Base-by-base conservation (phyloP, 2,888 invertebrate genomes). In the Ceratothoa steindachneri region DNA sequence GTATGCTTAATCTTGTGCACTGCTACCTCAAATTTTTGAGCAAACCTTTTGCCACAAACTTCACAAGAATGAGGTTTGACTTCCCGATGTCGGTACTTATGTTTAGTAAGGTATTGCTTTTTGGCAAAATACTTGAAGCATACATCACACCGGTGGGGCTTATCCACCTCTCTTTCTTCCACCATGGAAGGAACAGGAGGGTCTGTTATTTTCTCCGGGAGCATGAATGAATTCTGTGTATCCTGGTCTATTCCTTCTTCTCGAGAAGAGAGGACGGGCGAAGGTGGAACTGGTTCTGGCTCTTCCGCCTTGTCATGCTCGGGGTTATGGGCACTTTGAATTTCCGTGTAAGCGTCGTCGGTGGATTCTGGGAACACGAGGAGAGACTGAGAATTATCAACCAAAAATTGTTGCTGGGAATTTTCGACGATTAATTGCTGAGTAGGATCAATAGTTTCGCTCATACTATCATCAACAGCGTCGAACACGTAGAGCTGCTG, bases 1-100 rank as follows among this genome's bases (percentile, higher is more conserved):
- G 80, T 76, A 52, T 80, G 80, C 30, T 79, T 77, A 19, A 80
- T 77, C 65, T 79, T 79, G 69, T 79, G 79, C 15, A 79, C 79
- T 2, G 75, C 77, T 27, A 80, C 75, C 31, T 80, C 80, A 73
- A 77, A 80, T 74, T 80, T 80, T 68, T 80, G 80, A 24, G 75
- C 75, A 65, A 80, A 80, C 19, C 80, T 65, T 51, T 80, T 80
- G 3, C 71, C 75, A 68, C 80, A 80, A 1, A 76, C 69, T 30
- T 80, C 80, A 66, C 80, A 80, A 12, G 70, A 70, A 30, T 78
- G 77, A 12, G 80, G 80, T 52, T 77, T 77, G 12, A 79, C 74
- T 24, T 76, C 76, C n/a, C 79, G 31, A 67, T 79, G 79, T 5
- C 79, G 41, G 24, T 79, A 79, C 41, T 72, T 76, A 41, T 79